phyloP scores from a whole-genome alignment of 37 sponge, comb jelly and placozoan genomes.

The Mnemiopsis leidyi region DNA sequence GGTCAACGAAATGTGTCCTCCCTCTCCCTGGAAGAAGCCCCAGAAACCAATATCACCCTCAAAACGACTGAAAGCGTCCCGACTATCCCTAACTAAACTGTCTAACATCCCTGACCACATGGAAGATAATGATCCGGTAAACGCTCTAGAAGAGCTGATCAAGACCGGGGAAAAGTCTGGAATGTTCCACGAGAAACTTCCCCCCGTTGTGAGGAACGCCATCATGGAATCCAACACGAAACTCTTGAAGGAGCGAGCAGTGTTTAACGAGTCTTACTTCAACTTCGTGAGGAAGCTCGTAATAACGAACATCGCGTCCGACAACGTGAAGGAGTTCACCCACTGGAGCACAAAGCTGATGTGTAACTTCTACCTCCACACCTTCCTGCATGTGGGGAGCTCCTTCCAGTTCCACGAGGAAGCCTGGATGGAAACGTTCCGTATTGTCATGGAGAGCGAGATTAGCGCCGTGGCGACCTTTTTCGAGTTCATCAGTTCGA shows the following conservation, averaged over 20 bases:
- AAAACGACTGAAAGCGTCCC: conserved; percentile 52
- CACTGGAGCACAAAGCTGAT: conserved; percentile 53
- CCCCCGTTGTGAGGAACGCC: conserved; percentile 71
- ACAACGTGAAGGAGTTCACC: conserved; percentile 12
- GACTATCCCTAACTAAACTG: conserved; percentile 28
- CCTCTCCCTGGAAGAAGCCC: conserved; percentile 37
- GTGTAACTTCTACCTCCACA: conserved; percentile 59
- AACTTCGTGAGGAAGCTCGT: conserved; percentile 72
- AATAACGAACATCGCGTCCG: conserved; percentile 63
- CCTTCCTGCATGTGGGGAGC: conserved; percentile 13
- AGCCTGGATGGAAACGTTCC: conserved; percentile 11
- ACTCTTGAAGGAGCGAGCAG: conserved; percentile 83
- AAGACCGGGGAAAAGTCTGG: conserved; percentile 79
- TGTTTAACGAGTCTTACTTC: conserved; percentile 84
- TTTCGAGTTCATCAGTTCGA: conserved; percentile 56
- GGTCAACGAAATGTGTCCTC: conserved; percentile 63
- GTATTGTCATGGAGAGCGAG: conserved; percentile 9
- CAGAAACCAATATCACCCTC: conserved; percentile 66
- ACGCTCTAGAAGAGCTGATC: conserved; percentile 74
- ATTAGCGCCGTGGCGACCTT: conserved; percentile 9
- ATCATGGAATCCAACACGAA: conserved; percentile 84
- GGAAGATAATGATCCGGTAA: conserved; percentile 45
- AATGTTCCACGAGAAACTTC: conserved; percentile 75
- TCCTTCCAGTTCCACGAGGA: conserved; percentile 56
- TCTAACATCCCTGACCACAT: conserved; percentile 32